Base-by-base conservation (phyloP, 1,140 invertebrate species). In the Thaumetopoea pityocampa region DNA sequence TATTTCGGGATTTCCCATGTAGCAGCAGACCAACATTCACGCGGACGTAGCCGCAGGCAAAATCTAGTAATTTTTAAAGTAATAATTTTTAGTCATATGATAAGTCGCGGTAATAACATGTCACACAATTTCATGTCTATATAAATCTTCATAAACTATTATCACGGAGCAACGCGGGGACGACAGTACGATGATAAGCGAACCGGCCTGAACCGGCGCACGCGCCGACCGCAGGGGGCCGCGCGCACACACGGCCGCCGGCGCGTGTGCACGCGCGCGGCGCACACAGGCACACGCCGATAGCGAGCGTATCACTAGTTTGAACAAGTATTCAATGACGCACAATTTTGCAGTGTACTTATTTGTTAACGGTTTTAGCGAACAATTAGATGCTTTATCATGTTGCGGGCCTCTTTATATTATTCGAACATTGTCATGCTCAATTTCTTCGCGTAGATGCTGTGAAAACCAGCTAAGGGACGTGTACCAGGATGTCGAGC, bases 161-260 rank as follows among this genome's bases (percentile, higher is more conserved):
- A 51, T 29, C 32, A 33, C 27, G 43, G 43, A 47, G 51, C 20
- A 37, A 23, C 40, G 44, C 36, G 36, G 44, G 66, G 55, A 58
- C 64, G 67, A 60, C 50, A 53, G 49, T 28, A 19, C 30, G 15
- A 29, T 55, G 77, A 78, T 78, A 81, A 78, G 54, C 14, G 45
- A 78, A 70, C 77, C 64, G 64, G 64, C 30, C 59, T 8, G 18
- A 69, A 77, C 72, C 58, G 52, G 51, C 47, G 59, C 52, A 30
- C 56, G 43, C 33, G 57, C 36, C 69, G 67, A 52, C 66, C 73
- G 70, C 70, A 70, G 73, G 73, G 71, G 73, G 73, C 77, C 77
- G 59, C 20, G 8, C 44, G 22, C 38, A 27, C 54, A 57, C 62
- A n/a, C 45, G 19, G 3, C 54, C 42, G 15, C 4, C 58, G 51